Percentiles rank a stretch among this genome's conserved stretches.
Evolutionary conservation across 2,113 vertebrate genomes (phyloP).

Genomic region (Phodopus roborovskii): DNA sequence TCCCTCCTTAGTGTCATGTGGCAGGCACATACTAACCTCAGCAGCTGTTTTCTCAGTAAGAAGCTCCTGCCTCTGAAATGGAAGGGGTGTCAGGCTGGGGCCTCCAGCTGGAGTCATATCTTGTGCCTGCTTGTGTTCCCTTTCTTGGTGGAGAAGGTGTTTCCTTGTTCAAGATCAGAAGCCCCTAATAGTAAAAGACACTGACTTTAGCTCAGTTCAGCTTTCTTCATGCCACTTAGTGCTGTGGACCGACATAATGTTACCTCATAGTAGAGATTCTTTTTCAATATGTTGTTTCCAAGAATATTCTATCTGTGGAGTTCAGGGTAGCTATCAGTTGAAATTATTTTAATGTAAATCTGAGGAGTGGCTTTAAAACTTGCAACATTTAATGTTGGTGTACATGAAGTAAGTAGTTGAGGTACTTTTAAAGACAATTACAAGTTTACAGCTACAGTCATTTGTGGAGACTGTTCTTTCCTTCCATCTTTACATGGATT

Average conservation of each 20-base stretch:
- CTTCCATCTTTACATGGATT: neutral
- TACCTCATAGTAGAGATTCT: neutral
- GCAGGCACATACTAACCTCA: neutral
- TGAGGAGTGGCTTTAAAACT: conserved; percentile 41
- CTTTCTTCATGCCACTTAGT: neutral
- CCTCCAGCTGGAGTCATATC: neutral
- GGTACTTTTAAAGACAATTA: conserved; percentile 29
- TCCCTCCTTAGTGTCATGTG: neutral
- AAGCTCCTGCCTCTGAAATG: neutral
- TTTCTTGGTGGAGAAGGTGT: neutral
- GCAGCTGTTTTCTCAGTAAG: neutral
- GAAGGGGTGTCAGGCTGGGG: neutral
- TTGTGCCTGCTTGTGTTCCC: neutral
- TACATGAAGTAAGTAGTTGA: neutral
- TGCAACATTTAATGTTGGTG: conserved; percentile 12
- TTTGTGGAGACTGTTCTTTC: neutral
- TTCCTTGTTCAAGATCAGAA: conserved; percentile 22
- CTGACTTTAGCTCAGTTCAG: neutral
- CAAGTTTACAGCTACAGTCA: neutral
- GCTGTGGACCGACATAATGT: neutral
- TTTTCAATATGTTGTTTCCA: conserved; percentile 35
- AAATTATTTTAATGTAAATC: conserved; percentile 49
- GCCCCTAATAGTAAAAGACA: neutral
- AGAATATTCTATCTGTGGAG: neutral
- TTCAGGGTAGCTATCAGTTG: neutral